These are phyloP conservation scores for Eubucco bourcierii DNA, from an alignment of 2,113 vertebrate species.

Conservation along the genomic window DNA sequence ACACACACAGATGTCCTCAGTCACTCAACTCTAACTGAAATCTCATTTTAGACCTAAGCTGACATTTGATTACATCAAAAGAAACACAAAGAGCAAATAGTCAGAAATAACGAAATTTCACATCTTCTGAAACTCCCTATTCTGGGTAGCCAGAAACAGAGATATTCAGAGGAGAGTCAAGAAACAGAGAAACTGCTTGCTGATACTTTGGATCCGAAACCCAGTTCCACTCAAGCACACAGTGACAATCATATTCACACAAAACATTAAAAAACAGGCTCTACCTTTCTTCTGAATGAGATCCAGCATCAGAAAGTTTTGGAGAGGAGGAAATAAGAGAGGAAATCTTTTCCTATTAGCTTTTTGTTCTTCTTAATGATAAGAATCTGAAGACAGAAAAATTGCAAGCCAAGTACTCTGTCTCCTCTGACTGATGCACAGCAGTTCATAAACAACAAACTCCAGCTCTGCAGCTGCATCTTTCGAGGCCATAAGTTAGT, in stretches of 20 bases:
- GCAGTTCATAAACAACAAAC: background rate
- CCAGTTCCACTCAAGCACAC: slow-evolving; percentile 1
- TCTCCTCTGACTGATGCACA: slow-evolving; percentile 19
- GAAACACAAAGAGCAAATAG: background rate
- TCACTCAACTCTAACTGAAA: background rate
- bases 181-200: background rate
- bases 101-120: background rate
- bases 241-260: background rate
- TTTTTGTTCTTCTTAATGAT: slow-evolving; percentile 47
- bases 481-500: background rate
- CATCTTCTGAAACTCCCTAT: slow-evolving; percentile 12
- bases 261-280: slow-evolving; percentile 31
- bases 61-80: background rate
- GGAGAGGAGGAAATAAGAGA: slow-evolving; percentile 53
- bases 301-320: slow-evolving; percentile 45
- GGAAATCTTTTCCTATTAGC: slow-evolving; percentile 36
- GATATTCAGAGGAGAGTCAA: background rate
- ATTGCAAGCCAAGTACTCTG: slow-evolving; percentile 22
- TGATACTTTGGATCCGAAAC: background rate
- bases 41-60: background rate
- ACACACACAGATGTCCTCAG: background rate
- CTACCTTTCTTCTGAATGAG: slow-evolving; percentile 45
- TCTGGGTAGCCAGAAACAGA: background rate
- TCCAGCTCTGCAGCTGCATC: background rate
- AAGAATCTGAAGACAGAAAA: slow-evolving; percentile 55